phyloP scores from a whole-genome alignment of 2,797 vertebrate species.

The Nyctibius grandis region DNA sequence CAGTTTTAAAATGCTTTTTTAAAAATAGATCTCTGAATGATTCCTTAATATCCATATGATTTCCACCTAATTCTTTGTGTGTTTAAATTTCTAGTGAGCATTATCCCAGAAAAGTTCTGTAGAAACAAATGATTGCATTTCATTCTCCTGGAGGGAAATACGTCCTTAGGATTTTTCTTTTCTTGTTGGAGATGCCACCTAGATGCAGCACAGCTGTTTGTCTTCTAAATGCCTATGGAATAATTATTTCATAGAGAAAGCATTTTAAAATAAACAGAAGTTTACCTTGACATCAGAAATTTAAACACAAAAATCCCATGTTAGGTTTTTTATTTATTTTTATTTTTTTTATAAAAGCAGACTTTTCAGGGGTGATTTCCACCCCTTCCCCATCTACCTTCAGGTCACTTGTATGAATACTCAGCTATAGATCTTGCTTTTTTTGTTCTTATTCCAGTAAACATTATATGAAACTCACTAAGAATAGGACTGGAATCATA shows the following conservation, averaged over 20 bases:
- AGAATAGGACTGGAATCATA: not conserved
- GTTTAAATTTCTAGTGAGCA: not conserved
- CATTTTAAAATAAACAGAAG: not conserved
- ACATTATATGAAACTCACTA: not conserved
- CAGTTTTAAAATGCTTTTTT: not conserved
- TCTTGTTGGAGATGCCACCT: not conserved
- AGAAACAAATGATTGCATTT: not conserved
- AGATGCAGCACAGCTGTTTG: not conserved
- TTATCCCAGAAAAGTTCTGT: not conserved
- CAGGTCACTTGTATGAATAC: not conserved
- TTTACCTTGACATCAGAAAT: not conserved
- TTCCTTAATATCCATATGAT: not conserved
- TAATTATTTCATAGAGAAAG: not conserved
- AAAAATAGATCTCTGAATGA: not conserved
- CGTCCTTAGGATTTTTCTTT: not conserved
- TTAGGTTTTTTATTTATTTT: not conserved
- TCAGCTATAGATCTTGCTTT: not conserved
- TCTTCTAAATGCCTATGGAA: not conserved
- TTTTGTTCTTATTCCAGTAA: not conserved
- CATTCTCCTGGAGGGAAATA: not conserved
- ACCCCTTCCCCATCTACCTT: not conserved
- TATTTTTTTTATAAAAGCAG: not conserved
- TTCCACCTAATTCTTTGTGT: not conserved
- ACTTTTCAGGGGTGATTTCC: not conserved
- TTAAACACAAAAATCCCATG: not conserved